Evolutionary conservation across 1,140 invertebrate genomes (phyloP).

Genomic region (Ostrea edulis): DNA sequence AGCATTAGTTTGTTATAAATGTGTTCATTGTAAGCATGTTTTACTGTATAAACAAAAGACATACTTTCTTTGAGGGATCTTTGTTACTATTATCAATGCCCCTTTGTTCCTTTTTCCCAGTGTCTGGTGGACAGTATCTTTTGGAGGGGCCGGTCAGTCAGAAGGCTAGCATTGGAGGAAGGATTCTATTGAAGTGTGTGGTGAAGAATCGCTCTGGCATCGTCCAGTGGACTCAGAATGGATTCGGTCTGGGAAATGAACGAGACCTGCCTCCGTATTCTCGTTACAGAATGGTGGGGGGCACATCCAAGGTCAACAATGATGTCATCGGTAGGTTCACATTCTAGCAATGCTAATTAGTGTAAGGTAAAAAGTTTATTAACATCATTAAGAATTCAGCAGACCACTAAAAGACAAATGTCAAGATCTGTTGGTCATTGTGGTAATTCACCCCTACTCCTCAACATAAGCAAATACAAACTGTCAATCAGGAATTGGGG

Average conservation of each 20-base stretch:
- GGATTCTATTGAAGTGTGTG: constrained; percentile 83
- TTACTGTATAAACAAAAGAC: too few species aligned
- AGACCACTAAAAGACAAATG: too few species aligned
- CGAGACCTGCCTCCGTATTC: constrained; percentile 93
- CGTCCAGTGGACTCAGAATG: constrained; percentile 97
- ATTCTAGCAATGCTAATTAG: not conserved
- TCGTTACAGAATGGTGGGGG: constrained; percentile 95
- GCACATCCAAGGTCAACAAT: constrained; percentile 81
- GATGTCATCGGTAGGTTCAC: constrained; percentile 45
- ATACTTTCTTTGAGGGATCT: too few species aligned
- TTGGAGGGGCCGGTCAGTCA: not conserved
- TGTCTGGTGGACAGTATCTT: not conserved
- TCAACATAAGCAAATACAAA: too few species aligned
- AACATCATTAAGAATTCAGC: too few species aligned
- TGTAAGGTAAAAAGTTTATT: too few species aligned
- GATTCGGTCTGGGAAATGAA: constrained; percentile 93
- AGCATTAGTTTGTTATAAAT: too few species aligned
- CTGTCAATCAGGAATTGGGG: too few species aligned
- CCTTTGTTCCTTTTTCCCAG: not conserved
- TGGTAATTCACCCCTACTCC: too few species aligned
- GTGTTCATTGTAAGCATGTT: too few species aligned
- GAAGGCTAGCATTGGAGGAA: not conserved
- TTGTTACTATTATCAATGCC: too few species aligned
- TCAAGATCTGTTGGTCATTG: too few species aligned
- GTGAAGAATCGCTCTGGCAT: constrained; percentile 90